phyloP scores from a whole-genome alignment of 64 coral and sea anemone genomes.

The Montipora sp. region DNA sequence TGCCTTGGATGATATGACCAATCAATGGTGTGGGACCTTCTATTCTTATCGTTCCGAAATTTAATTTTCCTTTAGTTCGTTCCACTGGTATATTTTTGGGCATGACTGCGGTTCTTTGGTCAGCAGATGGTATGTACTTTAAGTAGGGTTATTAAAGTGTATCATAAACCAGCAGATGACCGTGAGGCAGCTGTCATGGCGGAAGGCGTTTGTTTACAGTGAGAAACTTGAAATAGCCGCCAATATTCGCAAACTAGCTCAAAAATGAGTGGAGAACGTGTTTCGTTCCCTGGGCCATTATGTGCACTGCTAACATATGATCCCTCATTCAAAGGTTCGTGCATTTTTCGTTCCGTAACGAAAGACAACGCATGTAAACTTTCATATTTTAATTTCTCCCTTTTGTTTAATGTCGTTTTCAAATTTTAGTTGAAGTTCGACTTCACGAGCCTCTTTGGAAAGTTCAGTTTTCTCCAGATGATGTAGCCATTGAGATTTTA shows the following conservation, averaged over 20 bases:
- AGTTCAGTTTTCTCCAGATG: slow-evolving; percentile 86
- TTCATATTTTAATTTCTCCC: not conserved
- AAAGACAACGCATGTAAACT: not conserved
- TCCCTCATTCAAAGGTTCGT: slow-evolving; percentile 93
- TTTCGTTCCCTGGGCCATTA: slow-evolving; percentile 62
- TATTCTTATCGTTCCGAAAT: too few species aligned
- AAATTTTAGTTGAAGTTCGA: slow-evolving; percentile 84
- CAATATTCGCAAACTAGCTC: not conserved
- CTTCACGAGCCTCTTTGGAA: slow-evolving; percentile 99
- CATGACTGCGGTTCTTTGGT: too few species aligned
- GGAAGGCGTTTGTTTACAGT: not conserved
- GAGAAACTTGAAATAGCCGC: not conserved
- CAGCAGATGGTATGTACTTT: too few species aligned
- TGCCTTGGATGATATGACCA: too few species aligned
- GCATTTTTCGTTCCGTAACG: not conserved
- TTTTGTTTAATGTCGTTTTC: not conserved
- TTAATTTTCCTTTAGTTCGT: too few species aligned
- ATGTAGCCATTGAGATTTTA: slow-evolving; percentile 93
- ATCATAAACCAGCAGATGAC: too few species aligned
- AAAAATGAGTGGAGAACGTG: slow-evolving; percentile 61
- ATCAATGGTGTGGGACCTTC: too few species aligned
- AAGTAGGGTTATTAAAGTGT: too few species aligned
- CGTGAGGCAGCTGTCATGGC: too few species aligned
- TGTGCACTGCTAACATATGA: slow-evolving; percentile 80
- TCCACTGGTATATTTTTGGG: too few species aligned